Evolutionary conservation across 1,140 invertebrate species (phyloP), one percentile per base, ranked within the genome.

Genomic region (Phymorhynchus buccinoides): DNA sequence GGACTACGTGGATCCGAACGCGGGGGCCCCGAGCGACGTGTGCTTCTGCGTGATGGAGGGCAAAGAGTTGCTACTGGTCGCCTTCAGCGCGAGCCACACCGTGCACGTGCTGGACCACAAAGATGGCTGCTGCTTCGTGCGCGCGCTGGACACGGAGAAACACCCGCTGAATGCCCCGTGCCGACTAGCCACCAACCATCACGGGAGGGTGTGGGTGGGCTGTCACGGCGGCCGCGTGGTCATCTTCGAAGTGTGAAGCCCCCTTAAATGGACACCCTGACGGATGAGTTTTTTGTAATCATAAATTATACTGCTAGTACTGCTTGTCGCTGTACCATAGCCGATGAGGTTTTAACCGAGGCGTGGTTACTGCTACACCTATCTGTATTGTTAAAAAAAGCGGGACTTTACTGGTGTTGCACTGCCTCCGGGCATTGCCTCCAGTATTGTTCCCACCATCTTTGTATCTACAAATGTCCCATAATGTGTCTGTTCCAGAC

Each of bases 61-160:
- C 27, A 41, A 79, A 44, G 77, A 79, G 44, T 7, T 79, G 42
- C 77, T 79, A 3, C 77, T 79, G 3, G 77, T 79, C 27, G 77
- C 77, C 32, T 52, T 52, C 44, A 56, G 27, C 27, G 77, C 41
- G 6, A 6, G 6, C 27, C 48, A 79, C 77, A 52, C 77, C 12
- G 77, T 79, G 77, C 77, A 79, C 77, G 4, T 79, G 27, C 18
- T 79, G n/a, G 77, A 79, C 44, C 77, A 79, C 77, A 48, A 52
- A 27, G 77, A 79, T 32, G 77, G 77, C 42, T 79, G 77, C 44
- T 79, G 77, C 77, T 79, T 79, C 44, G 7, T 79, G 27, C 77
- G 77, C n/a, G 32, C 42, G 27, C 77, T 79, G 41, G 37, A 41
- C 41, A 27, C 18, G n/a, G 77, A 79, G 32, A 7, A 52, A 32